Base-by-base conservation (phyloP, 2,797 vertebrate genomes). In the Poecilia velifera region DNA sequence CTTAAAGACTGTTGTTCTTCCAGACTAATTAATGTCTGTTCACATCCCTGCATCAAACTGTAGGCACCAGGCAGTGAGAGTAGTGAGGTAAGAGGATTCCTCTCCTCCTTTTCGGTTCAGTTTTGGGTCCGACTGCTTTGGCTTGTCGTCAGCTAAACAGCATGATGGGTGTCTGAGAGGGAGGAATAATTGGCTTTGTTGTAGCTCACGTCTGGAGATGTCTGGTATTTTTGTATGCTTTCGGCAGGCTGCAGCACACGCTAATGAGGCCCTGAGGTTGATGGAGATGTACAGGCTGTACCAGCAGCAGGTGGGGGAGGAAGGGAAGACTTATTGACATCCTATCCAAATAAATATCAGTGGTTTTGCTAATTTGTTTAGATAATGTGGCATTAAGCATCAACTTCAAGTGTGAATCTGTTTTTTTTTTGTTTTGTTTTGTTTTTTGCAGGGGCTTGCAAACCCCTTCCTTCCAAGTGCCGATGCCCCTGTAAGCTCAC, bases 231-330 rank as follows among this genome's bases (percentile, higher is more conserved):
- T 85, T 71, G 74, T 89, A 84, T 89, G 86, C 86, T 75, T 85
- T 83, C 82, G 86, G 87, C 93, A 94, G 90, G 83, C 84, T 82
- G 89, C 85, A 7, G 90, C 91, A 7, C 93, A 96, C 89, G 93
- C 94, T 81, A 94, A 95, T 86, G 84, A 88, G 34, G 94, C 93
- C 86, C 85, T 94, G 80, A 93, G 91, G 88, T 91, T 91, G 92
- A 96, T 96, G 95, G 94, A 96, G 84, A 81, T 95, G 77, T 94
- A 94, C 90, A 93, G 95, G 80, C 68, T 95, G 62, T 93, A 93
- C 76, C 92, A 91, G 89, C 94, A 95, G 89, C 94, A 95, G 95
- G 95, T 95, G 89, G 85, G 18, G 45, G 70, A 76, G 66, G 75
- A 13, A 4, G 25, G 13, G 62, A 20, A 3, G 49, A 9, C 49